These are phyloP conservation scores for Notechis scutatus DNA, from an alignment of 2,113 vertebrate species.

Conservation along the genomic window DNA sequence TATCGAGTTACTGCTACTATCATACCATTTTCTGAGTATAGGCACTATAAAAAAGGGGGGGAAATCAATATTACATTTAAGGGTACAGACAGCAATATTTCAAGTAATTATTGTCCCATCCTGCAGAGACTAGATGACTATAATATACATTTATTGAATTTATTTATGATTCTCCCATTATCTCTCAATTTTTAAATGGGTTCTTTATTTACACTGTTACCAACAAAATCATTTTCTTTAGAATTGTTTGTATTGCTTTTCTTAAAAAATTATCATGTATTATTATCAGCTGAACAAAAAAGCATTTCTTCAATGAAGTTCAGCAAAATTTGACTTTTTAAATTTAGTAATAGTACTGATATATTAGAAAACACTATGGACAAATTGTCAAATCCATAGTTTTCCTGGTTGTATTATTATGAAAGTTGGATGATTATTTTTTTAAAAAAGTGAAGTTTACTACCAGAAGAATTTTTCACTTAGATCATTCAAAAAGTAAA, in stretches of 20 bases:
- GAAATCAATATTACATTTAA: not conserved
- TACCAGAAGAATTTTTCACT: not conserved
- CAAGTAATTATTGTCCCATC: conserved; percentile 27
- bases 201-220: not conserved
- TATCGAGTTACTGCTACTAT: not conserved
- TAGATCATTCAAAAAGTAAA: not conserved
- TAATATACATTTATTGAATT: not conserved
- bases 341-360: not conserved
- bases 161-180: not conserved
- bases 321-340: not conserved
- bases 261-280: not conserved
- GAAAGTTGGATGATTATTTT: not conserved
- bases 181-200: not conserved
- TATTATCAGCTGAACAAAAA: not conserved
- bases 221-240: not conserved
- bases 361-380: not conserved
- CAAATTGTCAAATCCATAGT: not conserved
- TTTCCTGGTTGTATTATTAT: not conserved
- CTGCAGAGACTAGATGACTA: not conserved
- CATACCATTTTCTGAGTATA: not conserved
- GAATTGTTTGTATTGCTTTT: not conserved
- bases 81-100: not conserved
- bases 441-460: not conserved
- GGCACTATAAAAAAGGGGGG: not conserved
- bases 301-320: not conserved